These are phyloP conservation scores for Drosophila kokeensis DNA, from an alignment of 2,888 invertebrate species.

Conservation along the genomic window DNA sequence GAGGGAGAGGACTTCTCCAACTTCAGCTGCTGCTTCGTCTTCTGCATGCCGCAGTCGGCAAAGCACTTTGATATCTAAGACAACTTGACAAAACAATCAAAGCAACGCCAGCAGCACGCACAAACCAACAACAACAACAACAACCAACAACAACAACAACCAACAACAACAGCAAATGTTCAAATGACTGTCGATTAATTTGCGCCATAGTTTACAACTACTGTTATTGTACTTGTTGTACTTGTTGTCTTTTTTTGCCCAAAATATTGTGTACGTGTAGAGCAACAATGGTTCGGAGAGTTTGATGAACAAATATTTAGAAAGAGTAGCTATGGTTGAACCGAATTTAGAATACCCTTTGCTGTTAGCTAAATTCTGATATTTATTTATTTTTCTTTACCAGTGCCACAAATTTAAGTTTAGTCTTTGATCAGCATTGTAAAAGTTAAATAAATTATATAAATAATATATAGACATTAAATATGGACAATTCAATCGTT, in stretches of 20 bases:
- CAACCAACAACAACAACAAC: conserved; percentile 27
- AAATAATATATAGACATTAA: no score
- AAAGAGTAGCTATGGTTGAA: fast-evolving
- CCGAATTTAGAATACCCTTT: conserved; percentile 15
- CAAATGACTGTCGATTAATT: conserved; percentile 76
- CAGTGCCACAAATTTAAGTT: not conserved
- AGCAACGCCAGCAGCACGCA: conserved; percentile 61
- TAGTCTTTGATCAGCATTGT: no score
- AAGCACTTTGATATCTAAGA: conserved; percentile 76
- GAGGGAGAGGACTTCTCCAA: conserved; percentile 25
- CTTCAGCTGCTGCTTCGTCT: conserved; percentile 14
- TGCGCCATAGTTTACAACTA: conserved; percentile 64
- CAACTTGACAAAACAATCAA: conserved; percentile 82
- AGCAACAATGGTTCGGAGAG: conserved; percentile 53
- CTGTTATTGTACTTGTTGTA: conserved; percentile 42
- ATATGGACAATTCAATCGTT: no score
- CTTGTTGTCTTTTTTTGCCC: conserved; percentile 62
- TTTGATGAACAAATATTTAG: conserved; percentile 32
- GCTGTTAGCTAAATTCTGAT: not conserved
- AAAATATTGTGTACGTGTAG: conserved; percentile 63
- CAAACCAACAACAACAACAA: conserved; percentile 37
- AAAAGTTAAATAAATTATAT: no score
- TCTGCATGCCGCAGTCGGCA: conserved; percentile 42
- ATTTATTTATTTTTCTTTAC: not conserved
- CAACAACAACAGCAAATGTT: conserved; percentile 50